Conservation (phyloP, 2,888 invertebrate genomes). For the Cephus rjabovi region DNA sequence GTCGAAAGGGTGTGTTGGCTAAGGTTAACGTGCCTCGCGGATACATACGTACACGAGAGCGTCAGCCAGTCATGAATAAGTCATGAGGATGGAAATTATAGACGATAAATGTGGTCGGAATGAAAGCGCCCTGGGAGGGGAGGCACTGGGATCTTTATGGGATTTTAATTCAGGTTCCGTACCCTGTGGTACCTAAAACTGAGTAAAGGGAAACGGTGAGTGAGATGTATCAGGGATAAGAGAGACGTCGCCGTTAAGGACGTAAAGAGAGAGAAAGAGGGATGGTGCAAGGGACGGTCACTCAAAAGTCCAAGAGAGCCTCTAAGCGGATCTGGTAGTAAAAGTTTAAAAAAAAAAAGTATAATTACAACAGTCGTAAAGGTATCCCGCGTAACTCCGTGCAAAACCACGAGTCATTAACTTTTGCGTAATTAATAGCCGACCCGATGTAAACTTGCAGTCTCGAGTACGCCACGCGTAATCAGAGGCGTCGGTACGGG, state of each 20-base stretch:
- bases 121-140: conserved; percentile 47
- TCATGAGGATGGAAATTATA: conserved; percentile 64
- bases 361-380: conserved; percentile 3
- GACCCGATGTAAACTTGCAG: background rate
- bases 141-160: conserved; percentile 49
- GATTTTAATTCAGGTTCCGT: conserved; percentile 57
- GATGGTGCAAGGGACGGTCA: conserved; percentile 15
- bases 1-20: background rate
- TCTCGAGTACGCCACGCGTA: background rate
- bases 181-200: background rate
- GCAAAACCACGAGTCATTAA: background rate
- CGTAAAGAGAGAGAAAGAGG: conserved; percentile 24
- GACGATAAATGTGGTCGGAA: conserved; percentile 60
- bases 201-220: background rate
- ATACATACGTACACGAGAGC: conserved; percentile 21
- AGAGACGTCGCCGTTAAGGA: background rate
- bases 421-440: background rate
- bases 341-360: background rate
- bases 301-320: background rate
- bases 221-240: background rate
- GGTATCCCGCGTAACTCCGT: background rate
- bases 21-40: background rate
- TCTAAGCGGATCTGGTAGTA: background rate
- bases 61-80: conserved; percentile 54
- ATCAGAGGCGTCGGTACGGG: background rate